phyloP scores from a whole-genome alignment of 2,888 invertebrate genomes.

The Hydriomena furcata region DNA sequence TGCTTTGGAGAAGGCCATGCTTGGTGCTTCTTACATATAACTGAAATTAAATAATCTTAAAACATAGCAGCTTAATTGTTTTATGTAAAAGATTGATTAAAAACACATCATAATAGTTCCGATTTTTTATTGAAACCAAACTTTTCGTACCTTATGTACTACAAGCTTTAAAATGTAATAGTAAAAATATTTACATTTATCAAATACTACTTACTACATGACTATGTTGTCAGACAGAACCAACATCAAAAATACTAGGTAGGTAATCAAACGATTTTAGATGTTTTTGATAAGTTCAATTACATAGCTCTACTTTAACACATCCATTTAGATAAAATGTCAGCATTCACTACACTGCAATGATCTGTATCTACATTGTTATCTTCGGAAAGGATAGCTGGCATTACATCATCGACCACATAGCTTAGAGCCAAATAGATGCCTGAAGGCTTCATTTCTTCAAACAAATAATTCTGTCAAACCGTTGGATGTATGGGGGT shows the following conservation, averaged over 20 bases:
- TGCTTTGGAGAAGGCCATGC: too few species aligned
- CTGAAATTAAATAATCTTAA: too few species aligned
- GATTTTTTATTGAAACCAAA: slow-evolving; percentile 66
- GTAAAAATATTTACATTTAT: slow-evolving; percentile 51
- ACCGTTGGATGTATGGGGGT: too few species aligned
- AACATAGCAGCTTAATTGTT: background rate
- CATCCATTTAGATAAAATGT: background rate
- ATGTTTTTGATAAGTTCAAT: background rate
- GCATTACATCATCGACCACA: too few species aligned
- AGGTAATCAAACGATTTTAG: background rate
- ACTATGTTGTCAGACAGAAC: slow-evolving; percentile 23
- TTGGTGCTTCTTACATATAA: too few species aligned
- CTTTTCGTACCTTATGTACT: slow-evolving; percentile 51
- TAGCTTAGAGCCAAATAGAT: too few species aligned
- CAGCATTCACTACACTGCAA: background rate
- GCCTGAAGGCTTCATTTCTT: too few species aligned
- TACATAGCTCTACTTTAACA: slow-evolving; percentile 1
- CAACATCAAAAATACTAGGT: background rate
- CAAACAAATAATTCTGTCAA: too few species aligned
- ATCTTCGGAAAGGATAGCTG: background rate
- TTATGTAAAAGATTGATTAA: slow-evolving; percentile 15
- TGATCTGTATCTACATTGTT: background rate
- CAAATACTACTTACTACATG: slow-evolving; percentile 19
- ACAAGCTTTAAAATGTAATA: slow-evolving; percentile 48
- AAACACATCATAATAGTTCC: slow-evolving; percentile 24